These are phyloP conservation scores for Drosophila sulfurigaster DNA, from an alignment of 1,140 invertebrate genomes.

Conservation along the genomic window DNA sequence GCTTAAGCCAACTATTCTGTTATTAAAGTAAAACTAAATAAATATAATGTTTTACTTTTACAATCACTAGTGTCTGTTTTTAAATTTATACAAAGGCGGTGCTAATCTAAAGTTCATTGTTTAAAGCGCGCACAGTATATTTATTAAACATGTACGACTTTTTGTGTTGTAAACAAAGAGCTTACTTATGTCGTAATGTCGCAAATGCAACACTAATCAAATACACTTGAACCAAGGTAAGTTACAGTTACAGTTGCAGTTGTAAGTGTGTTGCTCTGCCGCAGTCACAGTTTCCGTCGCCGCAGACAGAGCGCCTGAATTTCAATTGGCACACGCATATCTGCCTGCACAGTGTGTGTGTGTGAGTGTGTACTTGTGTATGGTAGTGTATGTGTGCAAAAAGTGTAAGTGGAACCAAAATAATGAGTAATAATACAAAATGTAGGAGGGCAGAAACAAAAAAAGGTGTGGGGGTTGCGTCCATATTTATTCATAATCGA, in stretches of 20 bases:
- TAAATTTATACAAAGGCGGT: too few species aligned
- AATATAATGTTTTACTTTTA: too few species aligned
- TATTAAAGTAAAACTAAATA: too few species aligned
- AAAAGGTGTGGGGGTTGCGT: constrained; percentile 39
- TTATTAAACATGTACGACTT: neutral
- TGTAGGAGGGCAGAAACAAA: constrained; percentile 15
- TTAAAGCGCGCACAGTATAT: too few species aligned
- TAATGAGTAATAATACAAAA: constrained; percentile 46
- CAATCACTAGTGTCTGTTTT: too few species aligned
- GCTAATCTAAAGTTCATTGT: too few species aligned
- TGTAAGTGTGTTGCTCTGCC: constrained; percentile 14
- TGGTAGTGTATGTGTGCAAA: constrained; percentile 9
- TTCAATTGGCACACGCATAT: constrained; percentile 40
- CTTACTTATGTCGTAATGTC: constrained; percentile 34
- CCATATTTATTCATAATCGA: neutral
- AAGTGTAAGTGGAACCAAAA: constrained; percentile 44
- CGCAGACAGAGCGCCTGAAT: constrained; percentile 29
- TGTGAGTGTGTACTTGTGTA: neutral
- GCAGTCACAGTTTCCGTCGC: constrained; percentile 5
- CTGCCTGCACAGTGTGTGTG: neutral
- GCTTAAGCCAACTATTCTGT: too few species aligned
- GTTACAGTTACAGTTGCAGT: constrained; percentile 30
- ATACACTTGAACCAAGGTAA: constrained; percentile 48
- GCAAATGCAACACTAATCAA: constrained; percentile 29
- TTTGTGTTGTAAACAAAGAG: constrained; percentile 27